A percentile compares a stretch with the other conserved stretches of the same genome.
These are phyloP conservation scores for Schizotus pectinicornis DNA, from an alignment of 2,888 invertebrate species.

Conservation along the genomic window DNA sequence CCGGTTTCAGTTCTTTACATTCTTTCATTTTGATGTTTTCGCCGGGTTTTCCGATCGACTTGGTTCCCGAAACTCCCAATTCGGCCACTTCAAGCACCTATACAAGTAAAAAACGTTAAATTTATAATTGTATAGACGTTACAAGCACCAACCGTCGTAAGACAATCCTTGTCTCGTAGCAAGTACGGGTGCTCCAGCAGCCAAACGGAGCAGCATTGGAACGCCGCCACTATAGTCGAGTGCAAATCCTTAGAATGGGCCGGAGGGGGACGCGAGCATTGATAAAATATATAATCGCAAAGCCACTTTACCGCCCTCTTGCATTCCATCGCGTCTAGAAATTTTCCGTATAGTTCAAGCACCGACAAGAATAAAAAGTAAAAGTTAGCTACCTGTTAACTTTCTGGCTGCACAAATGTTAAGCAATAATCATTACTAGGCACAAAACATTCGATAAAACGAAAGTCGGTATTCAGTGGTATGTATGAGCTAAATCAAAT, in stretches of 20 bases:
- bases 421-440: constrained; percentile 25
- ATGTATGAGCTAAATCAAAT: too few relatives aligned
- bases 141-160: constrained; percentile 74
- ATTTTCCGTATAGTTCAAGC: constrained; percentile 7
- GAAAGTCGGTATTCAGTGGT: too few relatives aligned
- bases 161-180: constrained; percentile 88
- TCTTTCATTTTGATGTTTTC: constrained; percentile 92
- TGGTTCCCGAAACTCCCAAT: constrained; percentile 95
- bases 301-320: constrained; percentile 96
- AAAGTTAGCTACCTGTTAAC: constrained; percentile 59
- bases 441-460: neutral
- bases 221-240: constrained; percentile 92
- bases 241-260: constrained; percentile 94
- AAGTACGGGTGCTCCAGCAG: constrained; percentile 88
- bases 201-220: constrained; percentile 92
- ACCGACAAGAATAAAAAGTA: neutral
- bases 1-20: constrained; percentile 95
- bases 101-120: neutral
- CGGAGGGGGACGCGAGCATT: constrained; percentile 92
- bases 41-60: constrained; percentile 84
- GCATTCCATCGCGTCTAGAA: constrained; percentile 83
- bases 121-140: neutral
- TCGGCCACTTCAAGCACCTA: constrained; percentile 89
- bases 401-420: constrained; percentile 60
- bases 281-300: constrained; percentile 96